Evolutionary conservation across 2,113 vertebrate genomes (phyloP).

Genomic region (Etheostoma spectabile): DNA sequence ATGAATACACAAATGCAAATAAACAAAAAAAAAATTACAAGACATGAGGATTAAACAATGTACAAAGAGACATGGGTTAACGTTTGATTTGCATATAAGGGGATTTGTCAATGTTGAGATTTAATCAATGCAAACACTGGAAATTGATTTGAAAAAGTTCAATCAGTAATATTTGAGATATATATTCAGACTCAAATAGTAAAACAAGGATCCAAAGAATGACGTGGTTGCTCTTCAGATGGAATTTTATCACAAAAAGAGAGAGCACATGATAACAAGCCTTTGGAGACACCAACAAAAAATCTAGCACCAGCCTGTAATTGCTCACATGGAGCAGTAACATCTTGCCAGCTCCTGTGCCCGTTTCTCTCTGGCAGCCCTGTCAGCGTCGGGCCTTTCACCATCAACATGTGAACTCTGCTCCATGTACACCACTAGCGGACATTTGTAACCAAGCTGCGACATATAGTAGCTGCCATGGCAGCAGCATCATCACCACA

Average conservation of each 20-base stretch:
- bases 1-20: background rate
- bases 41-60: background rate
- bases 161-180: background rate
- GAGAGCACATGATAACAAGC: background rate
- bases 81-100: background rate
- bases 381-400: conserved; percentile 10
- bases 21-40: background rate
- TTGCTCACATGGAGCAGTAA: conserved; percentile 2
- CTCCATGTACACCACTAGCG: conserved; percentile 7
- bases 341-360: background rate
- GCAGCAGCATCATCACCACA: background rate
- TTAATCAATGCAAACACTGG: background rate
- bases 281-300: background rate
- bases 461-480: conserved; percentile 11
- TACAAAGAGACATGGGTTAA: background rate
- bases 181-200: background rate
- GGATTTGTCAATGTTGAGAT: background rate
- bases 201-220: background rate
- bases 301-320: background rate
- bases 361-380: background rate
- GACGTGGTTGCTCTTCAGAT: background rate
- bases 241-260: background rate
- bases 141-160: background rate
- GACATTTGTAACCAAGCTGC: conserved; percentile 39
- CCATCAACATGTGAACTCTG: conserved; percentile 13